phyloP scores from a whole-genome alignment of 2,888 invertebrate genomes.

The Aspidapion aeneum region DNA sequence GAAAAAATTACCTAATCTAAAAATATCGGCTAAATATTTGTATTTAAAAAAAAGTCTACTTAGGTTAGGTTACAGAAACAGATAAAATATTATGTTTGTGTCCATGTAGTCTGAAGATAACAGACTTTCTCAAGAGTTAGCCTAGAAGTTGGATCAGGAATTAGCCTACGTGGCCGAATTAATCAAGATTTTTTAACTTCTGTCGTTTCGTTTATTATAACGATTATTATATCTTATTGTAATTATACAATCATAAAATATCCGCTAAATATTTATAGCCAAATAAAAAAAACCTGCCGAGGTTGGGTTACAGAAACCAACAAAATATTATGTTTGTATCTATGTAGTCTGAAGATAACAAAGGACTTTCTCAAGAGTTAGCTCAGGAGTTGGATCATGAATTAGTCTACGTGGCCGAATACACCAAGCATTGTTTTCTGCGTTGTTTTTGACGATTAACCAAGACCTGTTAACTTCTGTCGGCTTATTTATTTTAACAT shows the following conservation, averaged over 20 bases:
- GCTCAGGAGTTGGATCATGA: neutral
- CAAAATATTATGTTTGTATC: no score
- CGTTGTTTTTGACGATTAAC: neutral
- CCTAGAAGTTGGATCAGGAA: neutral
- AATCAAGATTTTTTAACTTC: neutral
- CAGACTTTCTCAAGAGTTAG: no score
- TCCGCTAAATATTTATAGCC: no score
- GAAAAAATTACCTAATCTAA: neutral
- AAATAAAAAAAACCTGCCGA: no score
- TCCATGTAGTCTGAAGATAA: no score
- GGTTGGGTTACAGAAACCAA: no score
- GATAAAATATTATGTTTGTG: no score
- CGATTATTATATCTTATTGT: neutral
- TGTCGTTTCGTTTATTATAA: neutral
- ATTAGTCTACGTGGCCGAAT: neutral
- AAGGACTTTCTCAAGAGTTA: no score
- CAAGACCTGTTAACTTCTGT: neutral
- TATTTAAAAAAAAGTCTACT: no score
- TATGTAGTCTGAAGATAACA: no score
- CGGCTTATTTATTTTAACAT: neutral
- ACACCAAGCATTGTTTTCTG: neutral
- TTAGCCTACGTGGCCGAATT: neutral
- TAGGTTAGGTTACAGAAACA: no score
- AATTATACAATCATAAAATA: neutral
- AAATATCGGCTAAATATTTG: no score